A percentile compares a stretch with the other conserved stretches of the same genome.
phyloP scores from a whole-genome alignment of 2,797 vertebrate species.

The Lerista edwardsae region DNA sequence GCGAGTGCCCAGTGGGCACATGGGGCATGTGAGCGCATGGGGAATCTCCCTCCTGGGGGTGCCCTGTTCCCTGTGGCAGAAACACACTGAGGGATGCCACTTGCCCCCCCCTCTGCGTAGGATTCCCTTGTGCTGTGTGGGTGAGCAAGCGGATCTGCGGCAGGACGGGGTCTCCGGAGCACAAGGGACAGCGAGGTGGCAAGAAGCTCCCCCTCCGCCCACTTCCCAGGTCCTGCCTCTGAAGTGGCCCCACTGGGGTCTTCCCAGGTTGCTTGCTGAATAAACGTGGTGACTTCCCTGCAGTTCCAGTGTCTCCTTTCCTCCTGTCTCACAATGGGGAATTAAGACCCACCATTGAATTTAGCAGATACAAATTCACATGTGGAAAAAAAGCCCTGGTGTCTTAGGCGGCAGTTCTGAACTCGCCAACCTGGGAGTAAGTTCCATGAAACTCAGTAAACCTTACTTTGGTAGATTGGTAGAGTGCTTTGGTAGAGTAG shows the following conservation, averaged over 20 bases:
- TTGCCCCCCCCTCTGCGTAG: conserved; percentile 9
- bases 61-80: background rate
- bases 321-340: background rate
- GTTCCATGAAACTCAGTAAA: too few relatives aligned
- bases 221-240: too few relatives aligned
- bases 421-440: too few relatives aligned
- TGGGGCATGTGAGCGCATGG: background rate
- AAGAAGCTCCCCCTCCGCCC: fast-evolving
- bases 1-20: too few relatives aligned
- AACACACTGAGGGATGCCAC: fast-evolving
- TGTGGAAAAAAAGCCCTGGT: too few relatives aligned
- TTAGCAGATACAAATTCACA: too few relatives aligned
- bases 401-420: too few relatives aligned
- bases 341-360: too few relatives aligned
- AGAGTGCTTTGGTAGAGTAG: too few relatives aligned
- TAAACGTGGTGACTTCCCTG: background rate
- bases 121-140: conserved; percentile 2
- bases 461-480: too few relatives aligned
- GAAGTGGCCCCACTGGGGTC: too few relatives aligned
- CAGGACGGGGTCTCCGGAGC: fast-evolving
- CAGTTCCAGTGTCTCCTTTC: background rate
- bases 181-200: fast-evolving
- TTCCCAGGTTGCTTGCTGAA: background rate
- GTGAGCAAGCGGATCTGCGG: conserved; percentile 9
- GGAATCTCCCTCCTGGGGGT: background rate